Evolutionary conservation across 2,888 invertebrate species (phyloP), one percentile per base, ranked within the genome.

Genomic region (Erannis defoliaria): DNA sequence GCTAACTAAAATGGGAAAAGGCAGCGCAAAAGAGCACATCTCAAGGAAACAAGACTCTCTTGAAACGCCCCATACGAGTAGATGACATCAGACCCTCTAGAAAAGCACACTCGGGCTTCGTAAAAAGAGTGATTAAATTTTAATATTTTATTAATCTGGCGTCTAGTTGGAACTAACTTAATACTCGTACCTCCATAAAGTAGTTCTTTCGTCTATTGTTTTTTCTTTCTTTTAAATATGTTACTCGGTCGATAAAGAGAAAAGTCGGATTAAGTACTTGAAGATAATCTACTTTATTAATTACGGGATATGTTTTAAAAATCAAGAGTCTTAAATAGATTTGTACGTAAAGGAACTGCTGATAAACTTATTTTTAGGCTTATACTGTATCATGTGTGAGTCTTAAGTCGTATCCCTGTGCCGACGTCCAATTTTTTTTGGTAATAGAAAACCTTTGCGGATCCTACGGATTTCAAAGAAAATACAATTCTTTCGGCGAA

Each of bases 11-110:
- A 26, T 23, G 8, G 1, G 21, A 38, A 31, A 23, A 23, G 0
- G 33, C 16, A 16, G 18, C 21, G 18, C 29, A 53, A 0, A 49
- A 45, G 42, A 18, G 6, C 5, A n/a, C 26, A 43, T 26, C 18
- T 35, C 9, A 35, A 70, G 56, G 62, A 67, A 74, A 75, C 76
- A 72, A 77, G 76, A 72, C 68, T 76, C 77, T 80, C 76, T 78
- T 73, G 75, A 74, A 76, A 74, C 73, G 73, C 70, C 67, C 70
- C 61, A 42, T 66, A n/a, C n/a, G n/a, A 65, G 67, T 66, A 66
- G 67, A 70, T 73, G 69, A 66, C 69, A 77, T 75, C 69, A 72
- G 71, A 66, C 71, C 69, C 56, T 58, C 64, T 63, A 70, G 1
- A 29, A 29, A n/a, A n/a, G n/a, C n/a, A n/a, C n/a, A n/a, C n/a